Base-by-base conservation (phyloP, 2,888 invertebrate species). In the Dicranocentrus wangi region DNA sequence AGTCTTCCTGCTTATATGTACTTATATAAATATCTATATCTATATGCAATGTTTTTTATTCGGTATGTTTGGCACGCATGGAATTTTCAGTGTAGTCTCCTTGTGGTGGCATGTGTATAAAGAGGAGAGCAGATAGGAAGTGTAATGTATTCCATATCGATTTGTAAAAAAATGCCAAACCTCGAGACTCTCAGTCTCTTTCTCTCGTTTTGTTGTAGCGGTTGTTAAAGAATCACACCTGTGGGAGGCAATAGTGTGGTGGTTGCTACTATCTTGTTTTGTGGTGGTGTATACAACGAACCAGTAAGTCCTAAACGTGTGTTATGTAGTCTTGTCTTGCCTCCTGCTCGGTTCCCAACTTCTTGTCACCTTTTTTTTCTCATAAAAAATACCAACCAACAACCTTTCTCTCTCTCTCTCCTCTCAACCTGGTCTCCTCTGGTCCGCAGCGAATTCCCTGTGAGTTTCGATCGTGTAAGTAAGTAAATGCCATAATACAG, bases 61-160 rank as follows among this genome's bases (percentile, higher is more conserved):
- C n/a, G n/a, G n/a, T n/a, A n/a, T n/a, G n/a, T n/a, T n/a, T n/a
- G n/a, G n/a, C n/a, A n/a, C n/a, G n/a, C n/a, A n/a, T n/a, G n/a
- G n/a, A n/a, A n/a, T n/a, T n/a, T n/a, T n/a, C n/a, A n/a, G n/a
- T n/a, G n/a, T n/a, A n/a, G n/a, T n/a, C n/a, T n/a, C n/a, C n/a
- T n/a, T n/a, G 47, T 47, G 10, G 32, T 32, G 32, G 32, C 32
- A 32, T 10, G 47, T 5, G 47, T 3, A 32, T 7, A 32, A 10
- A 47, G 2, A n/a, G n/a, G 65, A 19, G 51, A 47, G 15, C 32
- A 23, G 53, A 53, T 21, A 58, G 1, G 21, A 68, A n/a, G 72
- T 63, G 66, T 60, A 69, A 80, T 73, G 69, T 81, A 75, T 70
- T 65, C 55, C 69, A 73, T 73, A 81, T 81, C 81, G 81, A 81